Conservation (phyloP, 2,113 vertebrate species). For the Cyanoliseus patagonus region DNA sequence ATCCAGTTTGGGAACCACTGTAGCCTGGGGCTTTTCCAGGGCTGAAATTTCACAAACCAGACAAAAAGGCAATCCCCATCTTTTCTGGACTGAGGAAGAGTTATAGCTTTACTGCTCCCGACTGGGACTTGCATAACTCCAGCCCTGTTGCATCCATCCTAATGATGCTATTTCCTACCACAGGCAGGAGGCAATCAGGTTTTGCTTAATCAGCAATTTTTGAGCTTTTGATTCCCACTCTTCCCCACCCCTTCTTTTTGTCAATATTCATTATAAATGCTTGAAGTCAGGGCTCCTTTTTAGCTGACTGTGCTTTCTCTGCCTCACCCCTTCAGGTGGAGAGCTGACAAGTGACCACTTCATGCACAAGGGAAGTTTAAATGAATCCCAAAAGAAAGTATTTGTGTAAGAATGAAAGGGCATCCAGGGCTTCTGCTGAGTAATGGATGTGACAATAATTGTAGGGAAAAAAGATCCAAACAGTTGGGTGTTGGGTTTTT, state of each 20-base stretch:
- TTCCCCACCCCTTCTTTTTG: constrained; percentile 49
- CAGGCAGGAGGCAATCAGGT: constrained; percentile 43
- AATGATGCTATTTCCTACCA: constrained; percentile 71
- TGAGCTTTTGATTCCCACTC: constrained; percentile 64
- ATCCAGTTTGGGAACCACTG: neutral
- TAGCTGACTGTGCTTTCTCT: constrained; percentile 73
- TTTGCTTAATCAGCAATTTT: constrained; percentile 75
- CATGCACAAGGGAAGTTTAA: constrained; percentile 49
- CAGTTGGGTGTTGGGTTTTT: neutral
- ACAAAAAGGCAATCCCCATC: neutral
- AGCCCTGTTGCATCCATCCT: constrained; percentile 56
- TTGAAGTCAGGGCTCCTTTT: constrained; percentile 73
- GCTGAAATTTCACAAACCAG: neutral
- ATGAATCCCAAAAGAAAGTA: constrained; percentile 59
- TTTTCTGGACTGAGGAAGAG: neutral
- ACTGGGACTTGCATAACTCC: constrained; percentile 42
- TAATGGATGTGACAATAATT: constrained; percentile 60
- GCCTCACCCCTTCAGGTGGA: constrained; percentile 57
- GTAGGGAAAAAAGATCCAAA: constrained; percentile 39
- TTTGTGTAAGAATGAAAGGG: constrained; percentile 52
- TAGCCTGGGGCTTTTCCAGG: neutral
- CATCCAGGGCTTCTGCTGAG: constrained; percentile 55
- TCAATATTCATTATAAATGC: constrained; percentile 80
- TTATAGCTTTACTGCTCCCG: neutral
- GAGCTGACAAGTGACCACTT: constrained; percentile 74